These are phyloP conservation scores for Ophiodon elongatus DNA, from an alignment of 2,113 vertebrate genomes.

Conservation along the genomic window DNA sequence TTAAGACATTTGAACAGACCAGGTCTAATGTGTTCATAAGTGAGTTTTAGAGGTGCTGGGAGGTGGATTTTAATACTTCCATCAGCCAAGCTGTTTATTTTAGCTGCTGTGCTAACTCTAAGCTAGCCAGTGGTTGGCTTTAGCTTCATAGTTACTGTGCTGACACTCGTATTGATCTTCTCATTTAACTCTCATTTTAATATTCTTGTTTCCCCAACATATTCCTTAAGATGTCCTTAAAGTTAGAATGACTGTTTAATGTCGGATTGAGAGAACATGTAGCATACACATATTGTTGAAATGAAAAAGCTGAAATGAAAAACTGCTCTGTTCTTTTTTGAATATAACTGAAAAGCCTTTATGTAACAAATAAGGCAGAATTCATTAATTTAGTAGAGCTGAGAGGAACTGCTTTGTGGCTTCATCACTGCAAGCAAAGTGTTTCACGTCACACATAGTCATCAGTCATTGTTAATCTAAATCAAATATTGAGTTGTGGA, in stretches of 20 bases:
- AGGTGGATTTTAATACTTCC: too few species aligned
- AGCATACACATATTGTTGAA: background rate
- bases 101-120: background rate
- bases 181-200: background rate
- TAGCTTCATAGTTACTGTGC: background rate
- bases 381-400: background rate
- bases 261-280: slow-evolving; percentile 1
- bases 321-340: background rate
- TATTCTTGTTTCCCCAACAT: background rate
- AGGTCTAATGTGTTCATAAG: too few species aligned
- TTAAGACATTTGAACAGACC: background rate
- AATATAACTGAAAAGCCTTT: background rate
- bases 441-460: background rate
- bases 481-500: background rate
- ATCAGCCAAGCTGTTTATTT: background rate
- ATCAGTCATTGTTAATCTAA: background rate
- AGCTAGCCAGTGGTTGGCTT: background rate
- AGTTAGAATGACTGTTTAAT: background rate
- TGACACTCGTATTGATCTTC: background rate
- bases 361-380: background rate
- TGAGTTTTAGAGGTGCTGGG: background rate
- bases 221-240: background rate
- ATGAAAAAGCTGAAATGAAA: background rate
- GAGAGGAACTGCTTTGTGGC: background rate
- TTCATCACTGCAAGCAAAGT: background rate